Percentiles rank a stretch among this genome's conserved stretches.
phyloP scores from a whole-genome alignment of 2,888 invertebrate species.

The Pyrrhosoma nymphula region DNA sequence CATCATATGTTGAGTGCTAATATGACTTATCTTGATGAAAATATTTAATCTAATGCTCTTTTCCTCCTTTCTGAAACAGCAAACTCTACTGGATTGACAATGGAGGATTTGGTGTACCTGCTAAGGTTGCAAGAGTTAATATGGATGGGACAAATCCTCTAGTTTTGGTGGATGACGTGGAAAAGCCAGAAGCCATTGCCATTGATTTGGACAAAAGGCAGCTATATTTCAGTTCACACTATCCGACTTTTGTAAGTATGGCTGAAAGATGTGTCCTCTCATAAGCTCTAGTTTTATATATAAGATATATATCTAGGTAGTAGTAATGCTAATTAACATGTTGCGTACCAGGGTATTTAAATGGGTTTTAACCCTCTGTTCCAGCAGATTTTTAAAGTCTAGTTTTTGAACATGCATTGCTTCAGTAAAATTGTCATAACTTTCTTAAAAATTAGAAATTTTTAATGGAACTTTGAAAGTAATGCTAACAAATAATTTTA shows the following conservation, averaged over 20 bases:
- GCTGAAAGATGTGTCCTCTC: background rate
- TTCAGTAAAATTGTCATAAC: too few relatives aligned
- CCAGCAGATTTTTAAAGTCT: too few relatives aligned
- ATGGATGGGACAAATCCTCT: constrained; percentile 94
- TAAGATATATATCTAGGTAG: background rate
- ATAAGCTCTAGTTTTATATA: background rate
- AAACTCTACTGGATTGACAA: constrained; percentile 98
- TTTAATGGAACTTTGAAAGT: too few relatives aligned
- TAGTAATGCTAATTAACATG: too few relatives aligned
- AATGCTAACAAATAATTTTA: too few relatives aligned
- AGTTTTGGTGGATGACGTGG: constrained; percentile 85
- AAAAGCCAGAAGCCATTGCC: constrained; percentile 90
- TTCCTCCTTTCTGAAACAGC: constrained; percentile 77
- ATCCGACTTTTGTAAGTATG: constrained; percentile 83
- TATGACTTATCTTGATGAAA: too few relatives aligned
- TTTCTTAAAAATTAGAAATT: too few relatives aligned
- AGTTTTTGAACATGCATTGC: too few relatives aligned
- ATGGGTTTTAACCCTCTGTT: too few relatives aligned
- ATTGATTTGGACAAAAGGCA: constrained; percentile 90
- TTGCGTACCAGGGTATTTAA: too few relatives aligned
- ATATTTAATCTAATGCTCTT: too few relatives aligned
- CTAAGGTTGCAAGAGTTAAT: constrained; percentile 93
- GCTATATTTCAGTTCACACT: constrained; percentile 92
- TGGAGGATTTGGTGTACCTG: constrained; percentile 92
- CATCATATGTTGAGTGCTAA: background rate